Percentiles rank a stretch among this genome's conserved stretches.
These are phyloP conservation scores for Manis pentadactyla DNA, from an alignment of 2,797 vertebrate genomes.

Conservation along the genomic window DNA sequence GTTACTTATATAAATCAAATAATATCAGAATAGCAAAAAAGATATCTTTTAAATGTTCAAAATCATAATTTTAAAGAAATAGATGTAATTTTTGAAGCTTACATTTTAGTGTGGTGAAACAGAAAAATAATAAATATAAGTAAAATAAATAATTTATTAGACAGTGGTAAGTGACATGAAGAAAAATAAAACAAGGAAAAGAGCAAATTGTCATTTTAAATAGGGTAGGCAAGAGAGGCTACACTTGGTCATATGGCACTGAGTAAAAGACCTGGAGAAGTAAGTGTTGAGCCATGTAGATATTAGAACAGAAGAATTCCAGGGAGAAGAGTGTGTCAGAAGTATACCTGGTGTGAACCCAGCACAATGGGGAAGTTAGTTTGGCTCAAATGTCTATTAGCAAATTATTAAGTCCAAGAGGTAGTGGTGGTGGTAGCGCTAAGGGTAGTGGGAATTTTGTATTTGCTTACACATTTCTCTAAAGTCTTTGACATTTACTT, in stretches of 20 bases:
- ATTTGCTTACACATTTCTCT: not conserved
- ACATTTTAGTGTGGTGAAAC: not conserved
- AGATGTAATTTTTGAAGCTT: not conserved
- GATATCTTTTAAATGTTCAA: not conserved
- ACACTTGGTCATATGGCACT: not conserved
- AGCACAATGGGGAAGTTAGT: not conserved
- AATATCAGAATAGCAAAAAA: not conserved
- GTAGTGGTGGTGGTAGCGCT: not conserved
- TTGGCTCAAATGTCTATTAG: not conserved
- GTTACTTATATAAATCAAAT: not conserved
- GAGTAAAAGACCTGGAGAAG: not conserved
- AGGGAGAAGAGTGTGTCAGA: not conserved
- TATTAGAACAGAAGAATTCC: not conserved
- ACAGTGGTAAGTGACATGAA: not conserved
- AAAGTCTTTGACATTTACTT: not conserved
- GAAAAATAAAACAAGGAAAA: not conserved
- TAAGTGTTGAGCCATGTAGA: not conserved
- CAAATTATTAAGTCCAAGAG: not conserved
- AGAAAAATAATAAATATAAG: not conserved
- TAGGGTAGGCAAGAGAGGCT: not conserved
- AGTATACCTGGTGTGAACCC: rapidly evolving
- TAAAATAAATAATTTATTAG: not conserved
- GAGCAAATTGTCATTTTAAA: not conserved
- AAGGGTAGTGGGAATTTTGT: not conserved
- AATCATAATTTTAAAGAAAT: not conserved